Evolutionary conservation across 1,140 invertebrate species (phyloP).

Genomic region (Subanguina moxae): DNA sequence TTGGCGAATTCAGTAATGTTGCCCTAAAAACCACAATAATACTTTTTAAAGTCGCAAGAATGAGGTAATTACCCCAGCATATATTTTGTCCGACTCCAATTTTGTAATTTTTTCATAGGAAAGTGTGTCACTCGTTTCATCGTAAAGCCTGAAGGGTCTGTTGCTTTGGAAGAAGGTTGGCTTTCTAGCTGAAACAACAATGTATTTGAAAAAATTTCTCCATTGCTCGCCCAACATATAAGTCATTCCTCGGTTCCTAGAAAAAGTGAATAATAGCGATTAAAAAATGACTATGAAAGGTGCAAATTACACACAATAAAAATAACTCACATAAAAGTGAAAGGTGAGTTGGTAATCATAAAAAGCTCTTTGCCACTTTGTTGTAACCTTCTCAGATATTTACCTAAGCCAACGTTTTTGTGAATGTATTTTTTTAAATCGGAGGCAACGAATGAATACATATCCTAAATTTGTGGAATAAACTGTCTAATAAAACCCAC

Average conservation of each 20-base stretch:
- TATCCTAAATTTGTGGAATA: conserved; percentile 64
- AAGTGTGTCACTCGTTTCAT: conserved; percentile 73
- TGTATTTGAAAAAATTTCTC: conserved; percentile 84
- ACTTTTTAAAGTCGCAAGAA: background rate
- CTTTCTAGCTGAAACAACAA: conserved; percentile 89
- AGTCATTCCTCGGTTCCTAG: conserved; percentile 83
- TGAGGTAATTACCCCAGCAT: conserved; percentile 73
- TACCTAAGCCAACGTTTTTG: conserved; percentile 65
- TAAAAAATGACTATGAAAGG: too few relatives aligned
- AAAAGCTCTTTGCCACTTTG: conserved; percentile 81
- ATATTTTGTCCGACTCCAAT: conserved; percentile 81
- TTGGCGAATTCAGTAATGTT: conserved; percentile 84
- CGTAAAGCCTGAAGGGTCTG: conserved; percentile 78
- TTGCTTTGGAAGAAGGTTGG: conserved; percentile 85
- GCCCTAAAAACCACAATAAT: conserved; percentile 75
- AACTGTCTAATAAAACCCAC: too few relatives aligned
- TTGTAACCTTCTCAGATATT: conserved; percentile 73
- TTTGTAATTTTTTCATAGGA: conserved; percentile 83
- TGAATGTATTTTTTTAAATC: conserved; percentile 62
- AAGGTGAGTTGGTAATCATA: conserved; percentile 92
- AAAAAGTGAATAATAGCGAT: background rate
- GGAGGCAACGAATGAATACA: conserved; percentile 79
- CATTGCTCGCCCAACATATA: conserved; percentile 82
- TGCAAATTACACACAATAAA: conserved; percentile 10
- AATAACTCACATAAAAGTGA: conserved; percentile 85